phyloP scores from a whole-genome alignment of 2,113 vertebrate species.

The Podarcis cretensis region DNA sequence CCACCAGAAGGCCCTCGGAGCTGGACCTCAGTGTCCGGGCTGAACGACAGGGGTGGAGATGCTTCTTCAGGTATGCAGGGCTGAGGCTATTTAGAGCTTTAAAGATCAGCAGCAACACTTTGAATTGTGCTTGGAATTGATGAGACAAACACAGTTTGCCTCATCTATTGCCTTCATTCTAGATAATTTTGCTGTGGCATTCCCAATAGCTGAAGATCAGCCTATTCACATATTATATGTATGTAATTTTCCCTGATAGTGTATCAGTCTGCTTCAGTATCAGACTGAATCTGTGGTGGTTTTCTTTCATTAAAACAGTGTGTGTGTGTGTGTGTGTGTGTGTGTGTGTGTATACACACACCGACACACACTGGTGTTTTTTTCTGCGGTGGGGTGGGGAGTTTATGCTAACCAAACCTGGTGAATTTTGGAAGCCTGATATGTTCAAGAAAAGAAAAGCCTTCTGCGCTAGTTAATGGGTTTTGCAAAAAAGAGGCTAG shows the following conservation, averaged over 20 bases:
- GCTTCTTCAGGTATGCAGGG: too few species aligned
- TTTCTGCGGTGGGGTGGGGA: too few species aligned
- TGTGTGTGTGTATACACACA: too few species aligned
- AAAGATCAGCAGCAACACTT: too few species aligned
- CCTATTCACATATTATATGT: background rate
- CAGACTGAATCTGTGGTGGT: too few species aligned
- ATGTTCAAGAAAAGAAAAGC: constrained; percentile 20
- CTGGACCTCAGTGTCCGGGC: too few species aligned
- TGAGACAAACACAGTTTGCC: background rate
- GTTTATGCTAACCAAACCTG: background rate
- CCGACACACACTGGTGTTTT: too few species aligned
- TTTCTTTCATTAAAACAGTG: background rate
- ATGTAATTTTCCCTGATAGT: constrained; percentile 3
- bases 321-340: too few species aligned
- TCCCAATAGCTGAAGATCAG: background rate
- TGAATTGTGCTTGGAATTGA: too few species aligned
- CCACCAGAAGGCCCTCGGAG: too few species aligned
- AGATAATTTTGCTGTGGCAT: background rate
- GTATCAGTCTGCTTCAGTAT: background rate
- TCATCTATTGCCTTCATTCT: background rate
- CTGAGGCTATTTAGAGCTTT: too few species aligned
- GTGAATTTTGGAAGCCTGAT: background rate
- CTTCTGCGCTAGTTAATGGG: background rate
- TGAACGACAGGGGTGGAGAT: too few species aligned
- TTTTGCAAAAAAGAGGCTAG: background rate